Evolutionary conservation across 2,113 vertebrate genomes (phyloP), one percentile per base, ranked within the genome.

Genomic region (Camelus bactrianus): DNA sequence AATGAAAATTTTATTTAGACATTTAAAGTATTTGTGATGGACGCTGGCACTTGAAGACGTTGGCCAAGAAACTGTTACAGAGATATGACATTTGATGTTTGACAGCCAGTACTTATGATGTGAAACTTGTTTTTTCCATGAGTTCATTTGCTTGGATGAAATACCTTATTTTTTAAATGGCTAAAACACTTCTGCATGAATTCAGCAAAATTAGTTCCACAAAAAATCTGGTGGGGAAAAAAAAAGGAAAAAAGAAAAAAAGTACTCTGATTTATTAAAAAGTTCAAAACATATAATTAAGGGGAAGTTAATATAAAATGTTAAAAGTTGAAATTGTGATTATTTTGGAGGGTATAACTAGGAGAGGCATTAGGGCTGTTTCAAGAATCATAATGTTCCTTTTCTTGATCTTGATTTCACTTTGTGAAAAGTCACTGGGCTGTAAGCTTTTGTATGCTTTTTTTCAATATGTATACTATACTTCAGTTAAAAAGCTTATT

Each of bases 21-120:
- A 67, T 91, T 86, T 28, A 76, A 72, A 82, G 24, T n/a, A 12
- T 82, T 76, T 90, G 50, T 81, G 48, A 60, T 91, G 20, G 91
- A 73, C 28, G 13, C 35, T 89, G 70, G 13, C 17, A 64, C 65
- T 72, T 85, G 17, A 80, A 73, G 30, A 89, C 73, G 38, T 32
- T 90, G 65, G 65, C 38, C 73, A 24, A 93, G 38, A 42, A 75
- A 58, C 20, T 86, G 19, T 70, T 50, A 91, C 16, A 76, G 30
- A 70, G 30, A 56, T 62, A 30, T 64, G 48, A 65, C 79, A 62
- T 62, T 58, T 81, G 65, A 82, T 82, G 20, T 79, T 64, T 81
- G 54, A 64, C 64, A 79, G 72, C 42, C 38, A 48, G 92, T 35
- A 3, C 22, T 85, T 96, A 30, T 35, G 28, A 60, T 58, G 1